These are phyloP conservation scores for Corydoras maculifer DNA, from an alignment of 2,113 vertebrate species.

Conservation along the genomic window DNA sequence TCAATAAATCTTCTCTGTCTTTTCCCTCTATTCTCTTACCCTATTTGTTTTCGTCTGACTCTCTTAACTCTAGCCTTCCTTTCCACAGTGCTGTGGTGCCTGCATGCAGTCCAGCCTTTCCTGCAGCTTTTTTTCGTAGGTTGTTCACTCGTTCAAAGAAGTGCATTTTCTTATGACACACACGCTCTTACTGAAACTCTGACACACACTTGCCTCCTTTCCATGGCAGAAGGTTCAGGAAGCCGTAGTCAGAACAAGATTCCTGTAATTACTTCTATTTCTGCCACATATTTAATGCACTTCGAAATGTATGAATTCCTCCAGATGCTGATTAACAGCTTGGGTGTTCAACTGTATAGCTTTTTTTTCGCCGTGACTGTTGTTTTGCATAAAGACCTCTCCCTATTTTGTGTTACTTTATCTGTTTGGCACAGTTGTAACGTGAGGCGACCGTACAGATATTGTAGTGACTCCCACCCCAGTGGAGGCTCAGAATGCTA, in stretches of 20 bases:
- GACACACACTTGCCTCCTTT: constrained; percentile 42
- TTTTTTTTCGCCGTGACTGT: constrained; percentile 19
- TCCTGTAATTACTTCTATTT: constrained; percentile 32
- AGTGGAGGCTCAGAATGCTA: constrained; percentile 40
- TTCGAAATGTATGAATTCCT: constrained; percentile 43
- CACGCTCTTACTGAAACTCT: constrained; percentile 43
- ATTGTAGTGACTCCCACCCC: constrained; percentile 42
- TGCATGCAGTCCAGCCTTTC: constrained; percentile 16
- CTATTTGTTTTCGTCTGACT: no score
- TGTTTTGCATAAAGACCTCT: constrained; percentile 21
- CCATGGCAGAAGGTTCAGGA: constrained; percentile 30
- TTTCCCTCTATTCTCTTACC: no score
- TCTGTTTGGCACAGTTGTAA: constrained; percentile 41
- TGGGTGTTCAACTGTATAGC: constrained; percentile 28
- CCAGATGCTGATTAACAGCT: constrained; percentile 45
- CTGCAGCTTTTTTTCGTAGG: neutral
- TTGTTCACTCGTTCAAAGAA: constrained; percentile 7
- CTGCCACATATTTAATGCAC: neutral
- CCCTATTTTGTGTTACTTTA: constrained; percentile 36
- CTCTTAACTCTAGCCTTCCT: neutral
- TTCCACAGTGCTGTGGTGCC: constrained; percentile 2
- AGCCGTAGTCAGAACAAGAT: constrained; percentile 41
- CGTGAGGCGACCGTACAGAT: constrained; percentile 29
- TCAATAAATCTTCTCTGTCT: no score
- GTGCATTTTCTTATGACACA: constrained; percentile 31